phyloP scores from a whole-genome alignment of 2,888 invertebrate genomes.

The Tenthredo scrophulariae region DNA sequence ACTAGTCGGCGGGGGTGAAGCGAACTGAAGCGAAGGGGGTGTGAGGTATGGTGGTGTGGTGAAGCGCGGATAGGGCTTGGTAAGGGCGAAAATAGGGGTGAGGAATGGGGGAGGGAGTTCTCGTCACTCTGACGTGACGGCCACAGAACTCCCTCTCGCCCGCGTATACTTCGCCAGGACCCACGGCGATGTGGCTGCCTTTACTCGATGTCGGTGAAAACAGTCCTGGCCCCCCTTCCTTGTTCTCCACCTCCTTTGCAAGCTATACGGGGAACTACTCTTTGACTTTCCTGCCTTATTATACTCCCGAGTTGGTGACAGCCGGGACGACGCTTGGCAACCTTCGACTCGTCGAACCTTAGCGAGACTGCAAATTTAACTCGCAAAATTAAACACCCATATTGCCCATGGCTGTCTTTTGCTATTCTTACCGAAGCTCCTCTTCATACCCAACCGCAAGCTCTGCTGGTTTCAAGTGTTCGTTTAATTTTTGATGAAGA shows the following conservation, averaged over 20 bases:
- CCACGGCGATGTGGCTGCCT: constrained; percentile 32
- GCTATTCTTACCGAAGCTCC: background rate
- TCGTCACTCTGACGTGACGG: constrained; percentile 73
- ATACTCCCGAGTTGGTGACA: constrained; percentile 54
- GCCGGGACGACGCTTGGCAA: constrained; percentile 48
- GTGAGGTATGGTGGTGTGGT: constrained; percentile 46
- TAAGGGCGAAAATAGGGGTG: constrained; percentile 56
- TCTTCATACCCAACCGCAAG: background rate
- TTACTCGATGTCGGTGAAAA: constrained; percentile 60
- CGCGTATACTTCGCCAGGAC: constrained; percentile 34
- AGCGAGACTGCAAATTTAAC: constrained; percentile 40
- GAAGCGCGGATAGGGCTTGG: constrained; percentile 54
- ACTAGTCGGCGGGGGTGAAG: constrained; percentile 71
- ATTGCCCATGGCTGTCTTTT: background rate
- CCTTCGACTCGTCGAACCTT: constrained; percentile 35
- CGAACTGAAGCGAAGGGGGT: constrained; percentile 58
- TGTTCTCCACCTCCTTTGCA: constrained; percentile 55
- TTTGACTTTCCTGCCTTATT: constrained; percentile 56
- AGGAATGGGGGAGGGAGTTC: constrained; percentile 68
- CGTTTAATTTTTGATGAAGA: background rate
- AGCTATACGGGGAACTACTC: constrained; percentile 42
- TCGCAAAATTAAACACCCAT: constrained; percentile 13
- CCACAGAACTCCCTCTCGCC: constrained; percentile 50
- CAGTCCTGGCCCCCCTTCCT: constrained; percentile 61
- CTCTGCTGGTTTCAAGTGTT: background rate